phyloP scores from a whole-genome alignment of 2,797 vertebrate species.

The Microtus obscurus region DNA sequence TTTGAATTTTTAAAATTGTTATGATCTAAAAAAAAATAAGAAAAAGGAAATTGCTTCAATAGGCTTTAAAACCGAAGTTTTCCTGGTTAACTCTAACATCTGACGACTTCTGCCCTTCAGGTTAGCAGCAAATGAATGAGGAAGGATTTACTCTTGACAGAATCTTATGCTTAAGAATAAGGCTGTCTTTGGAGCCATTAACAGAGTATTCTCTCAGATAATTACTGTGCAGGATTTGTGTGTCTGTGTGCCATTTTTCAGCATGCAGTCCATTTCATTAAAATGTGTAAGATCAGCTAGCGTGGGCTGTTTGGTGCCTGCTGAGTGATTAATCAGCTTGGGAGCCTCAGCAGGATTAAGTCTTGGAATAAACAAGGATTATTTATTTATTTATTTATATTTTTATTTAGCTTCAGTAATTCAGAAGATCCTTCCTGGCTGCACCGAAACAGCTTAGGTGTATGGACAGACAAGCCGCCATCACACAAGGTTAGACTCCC shows the following conservation, averaged over 20 bases:
- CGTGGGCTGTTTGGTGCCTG: conserved; percentile 63
- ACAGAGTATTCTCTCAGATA: conserved; percentile 64
- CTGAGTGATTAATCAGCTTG: conserved; percentile 67
- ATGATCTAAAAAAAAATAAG: conserved; percentile 72
- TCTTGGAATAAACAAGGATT: conserved; percentile 64
- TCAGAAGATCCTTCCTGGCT: conserved; percentile 27
- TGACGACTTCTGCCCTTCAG: conserved; percentile 67
- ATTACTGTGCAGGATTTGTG: conserved; percentile 39
- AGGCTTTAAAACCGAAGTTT: conserved; percentile 76
- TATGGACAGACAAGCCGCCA: conserved; percentile 16
- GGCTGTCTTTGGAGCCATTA: conserved; percentile 63
- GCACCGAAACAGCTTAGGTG: conserved; percentile 16
- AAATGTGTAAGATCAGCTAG: conserved; percentile 73
- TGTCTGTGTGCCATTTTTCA: conserved; percentile 58
- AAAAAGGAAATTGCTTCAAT: conserved; percentile 76
- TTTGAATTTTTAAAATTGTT: conserved; percentile 74
- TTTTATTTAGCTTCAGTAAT: conserved; percentile 58
- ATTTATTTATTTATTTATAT: conserved; percentile 42
- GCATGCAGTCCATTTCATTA: conserved; percentile 62
- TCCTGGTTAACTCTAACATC: conserved; percentile 61
- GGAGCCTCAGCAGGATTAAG: conserved; percentile 7
- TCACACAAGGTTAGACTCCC: conserved; percentile 25
- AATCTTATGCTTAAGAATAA: conserved; percentile 67
- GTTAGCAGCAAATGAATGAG: conserved; percentile 68
- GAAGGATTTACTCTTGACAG: conserved; percentile 72